These are phyloP conservation scores for Siniperca knerii DNA, from an alignment of 2,113 vertebrate species.

Conservation along the genomic window DNA sequence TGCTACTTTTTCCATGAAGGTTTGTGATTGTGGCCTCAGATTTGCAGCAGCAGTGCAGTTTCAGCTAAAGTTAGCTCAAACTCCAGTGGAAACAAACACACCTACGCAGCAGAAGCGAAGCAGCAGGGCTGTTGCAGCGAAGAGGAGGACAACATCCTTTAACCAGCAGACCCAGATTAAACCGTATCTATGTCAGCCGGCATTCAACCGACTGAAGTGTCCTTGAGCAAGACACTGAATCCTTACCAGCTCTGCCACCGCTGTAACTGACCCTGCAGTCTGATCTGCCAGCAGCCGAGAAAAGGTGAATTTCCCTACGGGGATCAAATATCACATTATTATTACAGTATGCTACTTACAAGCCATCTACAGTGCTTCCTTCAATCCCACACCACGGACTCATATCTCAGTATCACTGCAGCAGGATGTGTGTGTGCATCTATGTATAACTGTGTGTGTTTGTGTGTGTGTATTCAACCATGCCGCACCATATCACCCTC, in stretches of 20 bases:
- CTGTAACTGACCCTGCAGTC: slow-evolving; percentile 54
- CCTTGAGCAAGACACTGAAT: slow-evolving; percentile 64
- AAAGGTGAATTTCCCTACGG: slow-evolving; percentile 61
- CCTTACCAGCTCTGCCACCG: not conserved
- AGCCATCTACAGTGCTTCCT: slow-evolving; percentile 61
- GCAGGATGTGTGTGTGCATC: slow-evolving; percentile 59
- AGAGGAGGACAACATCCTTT: slow-evolving; percentile 46
- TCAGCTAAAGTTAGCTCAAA: slow-evolving; percentile 70
- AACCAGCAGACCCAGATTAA: slow-evolving; percentile 52
- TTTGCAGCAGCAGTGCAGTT: slow-evolving; percentile 54
- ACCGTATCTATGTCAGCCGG: slow-evolving; percentile 46
- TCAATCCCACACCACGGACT: slow-evolving; percentile 48
- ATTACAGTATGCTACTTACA: slow-evolving; percentile 65
- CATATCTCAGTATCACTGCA: slow-evolving; percentile 56
- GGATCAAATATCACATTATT: slow-evolving; percentile 72
- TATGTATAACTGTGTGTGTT: slow-evolving; percentile 24
- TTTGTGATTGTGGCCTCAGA: slow-evolving; percentile 46
- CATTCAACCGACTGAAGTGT: slow-evolving; percentile 55
- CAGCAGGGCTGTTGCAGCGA: slow-evolving; percentile 31
- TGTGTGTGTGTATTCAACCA: slow-evolving; percentile 51
- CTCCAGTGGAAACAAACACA: slow-evolving; percentile 73
- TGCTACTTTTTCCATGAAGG: slow-evolving; percentile 15
- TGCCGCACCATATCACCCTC: slow-evolving; percentile 64
- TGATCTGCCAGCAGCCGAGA: slow-evolving; percentile 44
- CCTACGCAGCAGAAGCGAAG: slow-evolving; percentile 65